Conservation (phyloP, 2,797 vertebrate genomes). For the Lacerta viridis region DNA sequence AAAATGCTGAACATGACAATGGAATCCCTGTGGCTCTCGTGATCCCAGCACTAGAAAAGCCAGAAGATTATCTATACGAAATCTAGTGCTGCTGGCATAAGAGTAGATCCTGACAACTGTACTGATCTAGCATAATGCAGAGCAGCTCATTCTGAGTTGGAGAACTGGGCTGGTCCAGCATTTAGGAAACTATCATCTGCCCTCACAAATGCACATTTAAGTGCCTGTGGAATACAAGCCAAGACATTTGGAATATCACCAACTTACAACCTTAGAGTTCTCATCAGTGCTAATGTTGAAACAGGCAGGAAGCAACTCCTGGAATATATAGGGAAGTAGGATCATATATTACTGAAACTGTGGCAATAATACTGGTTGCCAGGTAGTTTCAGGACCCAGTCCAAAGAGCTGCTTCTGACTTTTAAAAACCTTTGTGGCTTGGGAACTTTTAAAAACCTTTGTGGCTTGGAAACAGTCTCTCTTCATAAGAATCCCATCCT, state of each 20-base stretch:
- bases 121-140: not conserved
- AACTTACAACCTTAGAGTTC: accelerated
- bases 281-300: accelerated
- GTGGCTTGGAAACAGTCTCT: not conserved
- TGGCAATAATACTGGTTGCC: not conserved
- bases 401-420: not conserved
- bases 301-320: accelerated
- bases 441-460: not conserved
- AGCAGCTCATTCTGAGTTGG: slow-evolving; percentile 10
- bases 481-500: no score
- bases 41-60: not conserved
- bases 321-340: not conserved
- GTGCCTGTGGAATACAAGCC: not conserved
- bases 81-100: not conserved
- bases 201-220: not conserved
- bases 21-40: no score
- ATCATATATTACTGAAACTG: not conserved
- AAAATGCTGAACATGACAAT: not conserved
- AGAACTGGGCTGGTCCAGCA: not conserved
- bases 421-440: not conserved
- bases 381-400: not conserved
- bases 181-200: accelerated
- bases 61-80: slow-evolving; percentile 10
- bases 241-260: not conserved
- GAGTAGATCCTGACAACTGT: slow-evolving; percentile 36